Percentiles rank a stretch among this genome's conserved stretches.
These are phyloP conservation scores for Bos indicus DNA, from an alignment of 2,113 vertebrate genomes.

Conservation along the genomic window DNA sequence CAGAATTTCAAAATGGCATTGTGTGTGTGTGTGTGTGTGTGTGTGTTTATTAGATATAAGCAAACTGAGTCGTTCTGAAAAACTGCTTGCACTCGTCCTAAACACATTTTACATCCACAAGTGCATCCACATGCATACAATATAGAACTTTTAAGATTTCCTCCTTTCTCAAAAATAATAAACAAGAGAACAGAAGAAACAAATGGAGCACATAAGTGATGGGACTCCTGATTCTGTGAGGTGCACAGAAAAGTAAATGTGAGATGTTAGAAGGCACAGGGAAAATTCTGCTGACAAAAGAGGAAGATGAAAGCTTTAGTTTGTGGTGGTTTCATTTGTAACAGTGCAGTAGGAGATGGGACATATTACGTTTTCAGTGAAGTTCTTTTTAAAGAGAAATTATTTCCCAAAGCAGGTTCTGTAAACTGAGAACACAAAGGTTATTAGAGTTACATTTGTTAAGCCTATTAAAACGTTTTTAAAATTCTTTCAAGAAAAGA, in stretches of 20 bases:
- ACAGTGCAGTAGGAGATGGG: neutral
- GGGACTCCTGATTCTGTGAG: neutral
- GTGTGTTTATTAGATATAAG: constrained; percentile 78
- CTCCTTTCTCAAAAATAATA: constrained; percentile 56
- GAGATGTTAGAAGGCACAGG: neutral
- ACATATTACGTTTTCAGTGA: neutral
- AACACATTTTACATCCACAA: constrained; percentile 65
- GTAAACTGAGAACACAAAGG: neutral
- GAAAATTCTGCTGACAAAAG: neutral
- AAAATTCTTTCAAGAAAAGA: neutral
- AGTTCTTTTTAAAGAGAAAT: neutral
- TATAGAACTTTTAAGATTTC: constrained; percentile 48
- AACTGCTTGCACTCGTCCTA: constrained; percentile 75
- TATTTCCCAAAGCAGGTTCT: neutral
- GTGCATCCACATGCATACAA: constrained; percentile 35
- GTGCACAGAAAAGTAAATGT: neutral
- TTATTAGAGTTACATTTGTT: neutral
- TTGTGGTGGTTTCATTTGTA: constrained; percentile 3
- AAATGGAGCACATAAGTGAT: neutral
- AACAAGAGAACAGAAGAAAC: constrained; percentile 19
- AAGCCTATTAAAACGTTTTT: neutral
- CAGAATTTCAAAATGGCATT: constrained; percentile 89
- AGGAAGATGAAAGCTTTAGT: neutral
- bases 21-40: constrained; percentile 51
- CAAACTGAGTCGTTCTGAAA: constrained; percentile 75